A percentile compares a stretch with the other conserved stretches of the same genome.
Evolutionary conservation across 2,113 vertebrate species (phyloP).

Genomic region (Oxygymnocypris stewartii): DNA sequence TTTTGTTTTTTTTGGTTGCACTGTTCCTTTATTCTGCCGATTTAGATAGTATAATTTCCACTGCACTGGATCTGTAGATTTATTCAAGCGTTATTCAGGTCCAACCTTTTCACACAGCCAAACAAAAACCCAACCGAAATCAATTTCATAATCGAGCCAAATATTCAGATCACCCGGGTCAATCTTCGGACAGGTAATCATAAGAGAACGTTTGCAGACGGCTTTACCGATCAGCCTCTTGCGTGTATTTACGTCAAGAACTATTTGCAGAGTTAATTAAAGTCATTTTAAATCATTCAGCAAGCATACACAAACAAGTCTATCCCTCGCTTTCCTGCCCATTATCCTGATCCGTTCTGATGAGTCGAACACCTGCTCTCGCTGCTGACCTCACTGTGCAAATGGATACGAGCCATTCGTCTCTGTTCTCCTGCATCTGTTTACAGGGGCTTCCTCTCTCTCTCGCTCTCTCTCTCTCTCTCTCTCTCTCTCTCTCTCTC

Average conservation of each 20-base stretch:
- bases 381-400: slow-evolving; percentile 19
- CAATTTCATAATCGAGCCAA: background rate
- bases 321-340: slow-evolving; percentile 9
- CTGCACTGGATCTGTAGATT: background rate
- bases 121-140: background rate
- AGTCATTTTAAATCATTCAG: slow-evolving; percentile 27
- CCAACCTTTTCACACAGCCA: background rate
- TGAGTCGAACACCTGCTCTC: slow-evolving; percentile 26
- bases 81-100: background rate
- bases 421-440: slow-evolving; percentile 5
- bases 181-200: background rate
- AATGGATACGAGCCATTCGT: background rate
- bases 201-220: background rate
- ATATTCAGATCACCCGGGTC: background rate
- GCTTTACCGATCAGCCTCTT: background rate
- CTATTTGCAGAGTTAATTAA: slow-evolving; percentile 34
- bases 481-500: too few relatives aligned
- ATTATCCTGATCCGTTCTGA: slow-evolving; percentile 11
- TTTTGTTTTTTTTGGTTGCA: background rate
- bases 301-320: slow-evolving; percentile 25
- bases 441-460: background rate
- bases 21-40: background rate
- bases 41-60: background rate
- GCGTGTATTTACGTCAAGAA: background rate
- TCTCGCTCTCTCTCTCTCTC: too few relatives aligned